Evolutionary conservation across 2,888 invertebrate genomes (phyloP), one percentile per base, ranked within the genome.

Genomic region (Dynastes grantii): DNA sequence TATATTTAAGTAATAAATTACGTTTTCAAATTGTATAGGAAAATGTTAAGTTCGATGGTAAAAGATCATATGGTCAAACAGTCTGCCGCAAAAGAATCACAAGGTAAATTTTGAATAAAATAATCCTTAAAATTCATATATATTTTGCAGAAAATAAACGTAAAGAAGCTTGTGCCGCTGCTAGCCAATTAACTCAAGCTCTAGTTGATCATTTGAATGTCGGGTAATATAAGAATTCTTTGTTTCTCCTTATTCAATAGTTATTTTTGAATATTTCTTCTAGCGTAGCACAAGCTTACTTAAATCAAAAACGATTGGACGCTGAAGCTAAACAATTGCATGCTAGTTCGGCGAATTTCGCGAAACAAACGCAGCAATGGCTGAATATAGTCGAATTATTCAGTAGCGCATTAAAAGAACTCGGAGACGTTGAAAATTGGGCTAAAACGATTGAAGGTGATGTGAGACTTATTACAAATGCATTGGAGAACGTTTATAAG

Each of bases 381-480:
- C 90, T 98, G n/a, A 94, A 94, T 81, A 90, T 99, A 73, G 95
- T 97, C 0, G 96, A 97, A 87, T 94, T 94, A 80, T 96, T 97
- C 85, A 96, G 96, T 84, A 93, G 95, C 86, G 94, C 96, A 0
- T 90, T 97, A 1, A 96, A 98, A 92, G 99, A 99, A 90, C 93
- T 99, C 76, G 99, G 99, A 0, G 99, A 99, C 90, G 98, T 98
- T 0, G 98, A 99, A 88, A 99, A 98, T 88, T 99, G 99, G 99
- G 97, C 99, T 0, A 93, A 95, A 82, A 97, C 96, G 82, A 99
- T 99, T 84, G 99, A 99, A 89, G 94, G 94, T 80, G 99, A 99
- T 88, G 97, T 99, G 94, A 93, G 95, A 86, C 94, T 96, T 1
- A 95, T 99, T 82, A 95, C 96, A 6, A 95, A 95, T 83, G 97